These are phyloP conservation scores for Pipistrellus nathusii DNA, from an alignment of 2,797 vertebrate genomes.

Conservation along the genomic window DNA sequence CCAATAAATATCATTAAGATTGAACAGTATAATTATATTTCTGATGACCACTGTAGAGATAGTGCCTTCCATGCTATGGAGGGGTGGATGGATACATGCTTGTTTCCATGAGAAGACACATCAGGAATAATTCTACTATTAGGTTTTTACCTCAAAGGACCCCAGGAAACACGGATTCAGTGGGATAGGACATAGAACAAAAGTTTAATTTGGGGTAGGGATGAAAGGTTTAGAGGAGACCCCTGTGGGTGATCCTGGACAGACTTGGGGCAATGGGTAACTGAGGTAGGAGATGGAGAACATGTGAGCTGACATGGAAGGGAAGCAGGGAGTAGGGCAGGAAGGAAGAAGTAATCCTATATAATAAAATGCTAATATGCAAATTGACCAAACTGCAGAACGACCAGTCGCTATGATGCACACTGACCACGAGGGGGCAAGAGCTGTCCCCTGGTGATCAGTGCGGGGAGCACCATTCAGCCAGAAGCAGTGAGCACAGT, in stretches of 20 bases:
- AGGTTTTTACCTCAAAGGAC: neutral
- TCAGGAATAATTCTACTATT: neutral
- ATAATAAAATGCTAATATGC: too few relatives aligned
- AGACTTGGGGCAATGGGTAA: neutral
- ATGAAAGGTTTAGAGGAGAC: neutral
- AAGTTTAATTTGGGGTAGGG: neutral
- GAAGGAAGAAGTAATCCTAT: neutral
- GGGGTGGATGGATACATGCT: neutral
- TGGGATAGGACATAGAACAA: neutral
- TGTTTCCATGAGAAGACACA: neutral
- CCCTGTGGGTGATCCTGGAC: neutral
- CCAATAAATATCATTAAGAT: neutral
- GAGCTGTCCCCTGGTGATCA: too few relatives aligned
- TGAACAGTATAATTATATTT: conserved; percentile 30
- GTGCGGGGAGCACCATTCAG: too few relatives aligned
- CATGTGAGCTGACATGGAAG: neutral
- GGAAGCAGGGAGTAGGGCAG: neutral
- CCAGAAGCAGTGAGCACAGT: too few relatives aligned
- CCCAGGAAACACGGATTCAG: neutral
- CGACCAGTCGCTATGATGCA: accelerated
- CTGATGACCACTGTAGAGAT: neutral
- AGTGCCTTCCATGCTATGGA: neutral
- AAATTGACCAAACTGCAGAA: too few relatives aligned
- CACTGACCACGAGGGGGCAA: too few relatives aligned
- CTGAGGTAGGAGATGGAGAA: neutral